phyloP scores from a whole-genome alignment of 1,140 invertebrate genomes.

The Hyles euphorbiae region DNA sequence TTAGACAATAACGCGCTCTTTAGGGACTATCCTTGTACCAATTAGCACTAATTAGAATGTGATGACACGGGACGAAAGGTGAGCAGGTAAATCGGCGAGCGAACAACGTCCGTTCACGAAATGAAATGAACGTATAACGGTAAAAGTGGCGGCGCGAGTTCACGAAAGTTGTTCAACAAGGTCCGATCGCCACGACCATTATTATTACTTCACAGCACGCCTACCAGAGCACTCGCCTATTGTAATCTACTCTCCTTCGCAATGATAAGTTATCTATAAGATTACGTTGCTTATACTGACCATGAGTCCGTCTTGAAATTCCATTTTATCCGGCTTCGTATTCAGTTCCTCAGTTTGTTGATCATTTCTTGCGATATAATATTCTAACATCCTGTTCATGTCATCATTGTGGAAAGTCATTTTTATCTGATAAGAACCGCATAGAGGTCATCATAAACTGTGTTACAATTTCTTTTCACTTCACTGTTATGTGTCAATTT shows the following conservation, averaged over 20 bases:
- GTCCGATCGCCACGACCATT: constrained; percentile 49
- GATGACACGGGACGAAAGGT: constrained; percentile 26
- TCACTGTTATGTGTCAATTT: constrained; percentile 14
- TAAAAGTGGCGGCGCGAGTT: constrained; percentile 66
- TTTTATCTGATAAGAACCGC: constrained; percentile 31
- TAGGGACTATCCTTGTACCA: constrained; percentile 27
- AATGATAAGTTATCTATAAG: constrained; percentile 50
- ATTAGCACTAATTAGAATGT: constrained; percentile 43
- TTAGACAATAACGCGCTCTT: constrained; percentile 20
- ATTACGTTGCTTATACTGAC: constrained; percentile 51
- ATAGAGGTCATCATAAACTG: constrained; percentile 29
- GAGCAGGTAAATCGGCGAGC: constrained; percentile 30
- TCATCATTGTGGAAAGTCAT: constrained; percentile 60
- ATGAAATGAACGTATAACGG: constrained; percentile 71
- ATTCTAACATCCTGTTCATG: constrained; percentile 57
- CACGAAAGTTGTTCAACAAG: constrained; percentile 66
- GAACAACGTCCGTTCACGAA: constrained; percentile 51
- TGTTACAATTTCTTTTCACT: constrained; percentile 5
- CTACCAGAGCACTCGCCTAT: constrained; percentile 35
- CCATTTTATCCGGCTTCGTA: constrained; percentile 52
- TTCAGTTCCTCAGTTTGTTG: constrained; percentile 38
- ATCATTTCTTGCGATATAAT: constrained; percentile 53
- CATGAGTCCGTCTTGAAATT: constrained; percentile 49
- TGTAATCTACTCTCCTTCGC: constrained; percentile 10
- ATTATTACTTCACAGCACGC: constrained; percentile 58